Conservation (phyloP, 2,888 invertebrate genomes). For the Hirtodrosophila cameraria region DNA sequence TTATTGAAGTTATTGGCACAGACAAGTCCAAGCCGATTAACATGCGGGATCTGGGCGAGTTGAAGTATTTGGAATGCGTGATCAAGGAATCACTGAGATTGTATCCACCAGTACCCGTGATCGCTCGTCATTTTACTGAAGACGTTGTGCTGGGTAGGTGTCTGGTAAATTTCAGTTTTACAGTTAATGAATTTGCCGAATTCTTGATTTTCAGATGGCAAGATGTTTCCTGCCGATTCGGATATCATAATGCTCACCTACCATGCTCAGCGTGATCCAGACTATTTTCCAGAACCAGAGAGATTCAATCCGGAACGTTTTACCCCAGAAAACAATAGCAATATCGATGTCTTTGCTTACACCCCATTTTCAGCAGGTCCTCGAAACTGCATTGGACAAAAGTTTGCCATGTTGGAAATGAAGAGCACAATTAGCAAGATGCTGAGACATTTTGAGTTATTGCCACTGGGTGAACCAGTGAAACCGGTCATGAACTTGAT, state of each 20-base stretch:
- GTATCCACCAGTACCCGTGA: conserved; percentile 87
- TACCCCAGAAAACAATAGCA: conserved; percentile 56
- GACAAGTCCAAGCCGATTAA: conserved; percentile 60
- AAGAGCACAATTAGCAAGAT: conserved; percentile 80
- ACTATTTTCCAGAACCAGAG: conserved; percentile 77
- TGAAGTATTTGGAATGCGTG: conserved; percentile 86
- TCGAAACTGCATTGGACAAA: conserved; percentile 83
- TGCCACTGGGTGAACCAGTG: conserved; percentile 73
- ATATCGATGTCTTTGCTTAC: conserved; percentile 82
- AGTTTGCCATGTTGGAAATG: conserved; percentile 82
- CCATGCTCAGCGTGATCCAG: conserved; percentile 74
- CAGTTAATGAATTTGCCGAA: no score
- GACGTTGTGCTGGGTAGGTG: conserved; percentile 85
- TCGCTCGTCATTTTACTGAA: conserved; percentile 86
- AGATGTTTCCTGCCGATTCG: conserved; percentile 71
- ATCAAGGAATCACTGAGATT: conserved; percentile 88
- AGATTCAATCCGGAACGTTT: conserved; percentile 81
- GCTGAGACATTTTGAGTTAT: conserved; percentile 76
- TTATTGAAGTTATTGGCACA: conserved; percentile 73
- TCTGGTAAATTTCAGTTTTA: no score
- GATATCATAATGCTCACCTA: conserved; percentile 72
- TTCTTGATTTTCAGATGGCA: conserved; percentile 81
- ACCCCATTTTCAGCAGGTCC: conserved; percentile 82
- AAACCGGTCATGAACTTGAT: conserved; percentile 70
- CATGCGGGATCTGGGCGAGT: conserved; percentile 73